phyloP scores from a whole-genome alignment of 1,140 invertebrate species.

The Temnothorax longispinosus region DNA sequence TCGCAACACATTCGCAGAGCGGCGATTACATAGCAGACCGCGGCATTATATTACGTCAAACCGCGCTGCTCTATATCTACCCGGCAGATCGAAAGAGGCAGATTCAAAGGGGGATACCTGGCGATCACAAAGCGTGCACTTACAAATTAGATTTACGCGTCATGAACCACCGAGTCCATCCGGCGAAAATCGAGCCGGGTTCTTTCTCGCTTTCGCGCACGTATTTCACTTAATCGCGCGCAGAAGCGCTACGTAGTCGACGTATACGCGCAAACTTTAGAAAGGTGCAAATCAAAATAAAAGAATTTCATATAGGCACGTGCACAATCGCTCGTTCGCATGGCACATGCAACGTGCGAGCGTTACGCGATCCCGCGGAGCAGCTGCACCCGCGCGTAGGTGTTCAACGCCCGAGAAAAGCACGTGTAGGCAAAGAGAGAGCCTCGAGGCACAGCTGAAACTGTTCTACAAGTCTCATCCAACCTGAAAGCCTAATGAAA shows the following conservation, averaged over 20 bases:
- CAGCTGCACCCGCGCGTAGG: constrained; percentile 57
- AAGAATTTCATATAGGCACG: constrained; percentile 16
- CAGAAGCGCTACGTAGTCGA: neutral
- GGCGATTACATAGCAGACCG: constrained; percentile 17
- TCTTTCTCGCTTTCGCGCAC: neutral
- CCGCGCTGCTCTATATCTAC: constrained; percentile 24
- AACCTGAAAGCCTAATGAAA: constrained; percentile 74
- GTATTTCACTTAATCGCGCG: constrained; percentile 21
- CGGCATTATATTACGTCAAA: constrained; percentile 37
- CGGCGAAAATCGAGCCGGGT: constrained; percentile 37
- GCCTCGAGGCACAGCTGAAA: constrained; percentile 51
- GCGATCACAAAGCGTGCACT: constrained; percentile 44
- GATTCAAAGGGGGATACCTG: constrained; percentile 30
- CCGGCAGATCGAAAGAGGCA: constrained; percentile 41
- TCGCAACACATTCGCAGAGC: neutral
- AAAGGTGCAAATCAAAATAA: constrained; percentile 48
- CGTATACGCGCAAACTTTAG: neutral
- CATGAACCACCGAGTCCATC: constrained; percentile 37
- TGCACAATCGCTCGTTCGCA: neutral
- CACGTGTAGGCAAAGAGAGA: constrained; percentile 38
- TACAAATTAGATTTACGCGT: constrained; percentile 63
- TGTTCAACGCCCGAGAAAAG: constrained; percentile 6
- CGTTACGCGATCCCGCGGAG: neutral
- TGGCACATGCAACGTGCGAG: neutral
- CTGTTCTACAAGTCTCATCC: constrained; percentile 41